Base-by-base conservation (phyloP, 2,888 invertebrate species). In the Nomada fucata region DNA sequence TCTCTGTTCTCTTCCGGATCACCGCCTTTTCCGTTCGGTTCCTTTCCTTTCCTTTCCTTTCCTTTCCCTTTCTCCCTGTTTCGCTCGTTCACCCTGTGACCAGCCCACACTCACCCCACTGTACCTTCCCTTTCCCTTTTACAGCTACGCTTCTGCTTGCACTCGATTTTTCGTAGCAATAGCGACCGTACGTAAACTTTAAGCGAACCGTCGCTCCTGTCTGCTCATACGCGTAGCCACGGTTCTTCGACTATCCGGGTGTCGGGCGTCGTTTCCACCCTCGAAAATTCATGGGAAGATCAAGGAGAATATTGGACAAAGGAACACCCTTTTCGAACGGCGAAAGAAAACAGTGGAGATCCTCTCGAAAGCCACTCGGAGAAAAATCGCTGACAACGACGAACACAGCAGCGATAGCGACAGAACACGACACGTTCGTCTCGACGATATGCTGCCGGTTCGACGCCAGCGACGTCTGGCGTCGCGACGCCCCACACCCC, bases 391-490 rank as follows among this genome's bases (percentile, higher is more conserved):
- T 76, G 77, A 75, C 67, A 65, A 80, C 77, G 64, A 76, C 72
- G 79, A 75, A 44, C 72, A 74, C 81, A 76, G 69, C 71, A 74
- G 68, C 65, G 79, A 80, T 71, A 76, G 78, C 83, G 82, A 82
- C 76, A 75, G 82, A 85, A 85, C 85, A 83, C 83, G 85, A 86
- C 82, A 83, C 86, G 86, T 83, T 86, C 83, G 71, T 65, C 83
- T 81, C 88, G 78, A 85, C 83, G 88, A 86, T 86, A 85, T 83
- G 84, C 84, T 86, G 84, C 86, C 87, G 86, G 89, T 76, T 81
- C 85, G 87, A 86, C 87, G 84, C 73, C 81, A 87, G 89, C 86
- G 88, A 89, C 89, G 88, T 77, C 88, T 85, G 80, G 85, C 87
- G 86, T 89, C 84, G 78, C 85, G 86, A 85, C 86, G 89, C 88